Conservation (phyloP, 2,113 vertebrate species). For the Oreotrochilus melanogaster region DNA sequence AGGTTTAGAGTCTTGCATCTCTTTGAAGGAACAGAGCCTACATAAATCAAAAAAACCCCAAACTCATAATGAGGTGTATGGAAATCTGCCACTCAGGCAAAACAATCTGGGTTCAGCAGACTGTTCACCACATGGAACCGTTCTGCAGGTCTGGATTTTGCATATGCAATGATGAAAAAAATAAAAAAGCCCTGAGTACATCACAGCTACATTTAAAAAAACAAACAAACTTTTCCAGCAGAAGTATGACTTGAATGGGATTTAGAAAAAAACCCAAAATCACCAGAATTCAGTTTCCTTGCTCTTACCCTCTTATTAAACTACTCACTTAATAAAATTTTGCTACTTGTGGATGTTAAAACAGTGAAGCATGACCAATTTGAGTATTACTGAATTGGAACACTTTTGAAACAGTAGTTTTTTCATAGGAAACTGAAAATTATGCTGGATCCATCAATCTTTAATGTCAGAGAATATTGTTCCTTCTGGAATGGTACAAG, state of each 20-base stretch:
- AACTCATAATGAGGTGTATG: constrained; percentile 46
- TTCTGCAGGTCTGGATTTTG: constrained; percentile 60
- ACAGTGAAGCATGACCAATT: background rate
- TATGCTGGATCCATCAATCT: background rate
- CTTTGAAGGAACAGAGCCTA: constrained; percentile 52
- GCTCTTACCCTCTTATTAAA: background rate
- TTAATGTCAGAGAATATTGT: background rate
- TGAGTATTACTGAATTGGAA: background rate
- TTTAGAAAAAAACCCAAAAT: background rate
- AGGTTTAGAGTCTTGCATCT: background rate
- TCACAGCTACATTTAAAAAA: background rate
- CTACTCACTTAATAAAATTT: background rate
- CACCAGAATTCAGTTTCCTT: background rate
- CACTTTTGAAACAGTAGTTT: background rate
- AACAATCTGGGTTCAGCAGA: constrained; percentile 68
- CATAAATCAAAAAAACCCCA: constrained; percentile 13
- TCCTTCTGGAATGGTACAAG: background rate
- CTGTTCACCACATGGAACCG: constrained; percentile 65
- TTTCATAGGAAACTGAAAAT: background rate
- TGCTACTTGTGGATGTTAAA: background rate
- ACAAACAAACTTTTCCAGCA: constrained; percentile 43
- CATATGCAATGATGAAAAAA: constrained; percentile 25
- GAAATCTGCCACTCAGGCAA: constrained; percentile 69
- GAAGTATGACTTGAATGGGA: background rate
- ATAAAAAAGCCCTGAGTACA: background rate